Percentiles rank a stretch among this genome's conserved stretches.
phyloP scores from a whole-genome alignment of 2,113 vertebrate genomes.

The Alexandromys fortis region DNA sequence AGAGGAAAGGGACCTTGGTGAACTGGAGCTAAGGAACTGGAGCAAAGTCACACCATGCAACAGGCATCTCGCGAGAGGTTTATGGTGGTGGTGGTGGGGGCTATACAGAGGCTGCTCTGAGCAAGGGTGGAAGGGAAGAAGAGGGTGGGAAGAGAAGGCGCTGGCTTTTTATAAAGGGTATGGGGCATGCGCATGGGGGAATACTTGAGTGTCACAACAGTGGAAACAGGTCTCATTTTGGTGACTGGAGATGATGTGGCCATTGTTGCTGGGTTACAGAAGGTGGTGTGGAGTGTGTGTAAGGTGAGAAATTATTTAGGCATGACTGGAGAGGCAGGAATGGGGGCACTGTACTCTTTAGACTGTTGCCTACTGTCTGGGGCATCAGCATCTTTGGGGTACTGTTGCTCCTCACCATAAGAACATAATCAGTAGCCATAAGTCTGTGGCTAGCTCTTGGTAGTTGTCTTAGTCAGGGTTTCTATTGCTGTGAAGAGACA shows the following conservation, averaged over 20 bases:
- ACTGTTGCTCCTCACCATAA: neutral
- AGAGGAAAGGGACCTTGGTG: neutral
- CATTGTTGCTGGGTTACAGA: neutral
- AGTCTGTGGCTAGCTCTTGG: neutral
- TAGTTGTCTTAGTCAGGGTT: neutral
- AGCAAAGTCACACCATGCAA: neutral
- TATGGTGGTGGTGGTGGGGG: neutral
- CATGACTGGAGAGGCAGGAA: neutral
- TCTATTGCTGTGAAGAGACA: neutral
- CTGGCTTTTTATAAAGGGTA: neutral
- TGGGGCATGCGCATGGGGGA: neutral
- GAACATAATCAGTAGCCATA: neutral
- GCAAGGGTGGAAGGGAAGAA: neutral
- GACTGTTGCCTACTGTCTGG: neutral
- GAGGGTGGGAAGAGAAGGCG: neutral
- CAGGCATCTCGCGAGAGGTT: neutral
- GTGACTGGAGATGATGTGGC: neutral
- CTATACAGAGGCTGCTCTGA: neutral
- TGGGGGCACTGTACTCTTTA: neutral
- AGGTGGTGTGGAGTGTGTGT: neutral
- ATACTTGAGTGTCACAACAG: neutral
- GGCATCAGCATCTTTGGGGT: neutral
- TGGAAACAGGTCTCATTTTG: neutral
- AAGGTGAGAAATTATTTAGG: neutral
- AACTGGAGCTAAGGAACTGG: neutral